Percentiles rank a stretch among this genome's conserved stretches.
Conservation (phyloP, 2,888 invertebrate genomes). For the Andrena fulva region DNA sequence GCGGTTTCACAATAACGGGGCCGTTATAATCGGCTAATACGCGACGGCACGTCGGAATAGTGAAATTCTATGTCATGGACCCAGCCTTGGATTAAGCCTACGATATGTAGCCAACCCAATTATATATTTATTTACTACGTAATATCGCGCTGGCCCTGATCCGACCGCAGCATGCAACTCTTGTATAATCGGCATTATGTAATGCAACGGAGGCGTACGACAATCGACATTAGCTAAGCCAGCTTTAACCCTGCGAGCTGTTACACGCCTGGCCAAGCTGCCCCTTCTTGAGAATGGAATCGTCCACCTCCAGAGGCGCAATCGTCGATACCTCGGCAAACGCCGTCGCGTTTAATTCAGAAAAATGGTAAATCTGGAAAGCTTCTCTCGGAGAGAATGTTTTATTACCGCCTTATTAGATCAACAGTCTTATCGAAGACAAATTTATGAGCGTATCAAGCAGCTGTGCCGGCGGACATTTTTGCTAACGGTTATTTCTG, state of each 20-base stretch:
- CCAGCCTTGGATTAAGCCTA: slow-evolving; percentile 78
- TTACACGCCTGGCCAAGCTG: background rate
- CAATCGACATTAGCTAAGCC: slow-evolving; percentile 57
- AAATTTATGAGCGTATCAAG: background rate
- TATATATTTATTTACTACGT: slow-evolving; percentile 81
- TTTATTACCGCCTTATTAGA: background rate
- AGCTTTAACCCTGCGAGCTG: slow-evolving; percentile 29
- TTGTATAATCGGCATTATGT: slow-evolving; percentile 78
- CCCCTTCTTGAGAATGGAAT: no score
- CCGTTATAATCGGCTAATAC: slow-evolving; percentile 63
- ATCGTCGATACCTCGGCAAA: background rate
- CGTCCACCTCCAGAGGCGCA: background rate
- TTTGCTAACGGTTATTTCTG: slow-evolving; percentile 15
- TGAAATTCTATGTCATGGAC: slow-evolving; percentile 80
- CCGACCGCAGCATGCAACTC: slow-evolving; percentile 76
- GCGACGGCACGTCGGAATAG: slow-evolving; percentile 51
- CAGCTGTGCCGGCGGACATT: background rate
- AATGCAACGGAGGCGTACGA: slow-evolving; percentile 64
- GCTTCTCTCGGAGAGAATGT: background rate
- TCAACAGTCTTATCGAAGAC: background rate
- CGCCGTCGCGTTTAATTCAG: no score
- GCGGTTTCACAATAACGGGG: slow-evolving; percentile 54
- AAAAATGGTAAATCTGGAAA: no score
- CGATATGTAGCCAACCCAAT: slow-evolving; percentile 77
- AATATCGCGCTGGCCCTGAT: slow-evolving; percentile 81